A percentile compares a stretch with the other conserved stretches of the same genome.
These are phyloP conservation scores for Zoanthus gigantus DNA, from an alignment of 92 coral and sea anemone genomes.

Conservation along the genomic window DNA sequence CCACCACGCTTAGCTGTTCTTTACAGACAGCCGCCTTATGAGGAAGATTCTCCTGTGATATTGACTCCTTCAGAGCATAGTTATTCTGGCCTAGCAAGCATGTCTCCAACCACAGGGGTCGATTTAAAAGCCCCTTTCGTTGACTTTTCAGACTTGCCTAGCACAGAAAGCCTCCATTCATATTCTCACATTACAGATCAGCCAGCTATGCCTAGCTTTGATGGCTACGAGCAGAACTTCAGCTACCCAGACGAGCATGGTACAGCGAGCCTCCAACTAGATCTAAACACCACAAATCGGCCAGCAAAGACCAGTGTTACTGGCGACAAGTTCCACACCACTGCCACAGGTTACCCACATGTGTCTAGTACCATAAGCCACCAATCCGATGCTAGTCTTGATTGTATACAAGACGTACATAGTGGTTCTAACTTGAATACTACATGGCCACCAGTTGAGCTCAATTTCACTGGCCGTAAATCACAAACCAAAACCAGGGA, in stretches of 20 bases:
- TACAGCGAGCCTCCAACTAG: background rate
- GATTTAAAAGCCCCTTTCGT: background rate
- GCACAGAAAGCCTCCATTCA: background rate
- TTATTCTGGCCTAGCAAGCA: background rate
- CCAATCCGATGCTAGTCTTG: background rate
- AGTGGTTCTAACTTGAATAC: background rate
- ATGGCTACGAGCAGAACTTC: background rate
- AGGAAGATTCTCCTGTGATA: slow-evolving; percentile 17
- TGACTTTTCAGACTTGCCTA: background rate
- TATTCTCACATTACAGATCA: background rate
- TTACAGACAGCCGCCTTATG: slow-evolving; percentile 23
- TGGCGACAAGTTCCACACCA: background rate
- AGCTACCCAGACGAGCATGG: background rate
- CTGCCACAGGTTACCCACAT: background rate
- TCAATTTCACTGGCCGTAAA: background rate
- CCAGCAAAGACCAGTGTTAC: background rate
- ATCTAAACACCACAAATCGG: too few species aligned
- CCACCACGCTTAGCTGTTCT: slow-evolving; percentile 9
- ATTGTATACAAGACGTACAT: background rate
- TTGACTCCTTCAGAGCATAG: background rate
- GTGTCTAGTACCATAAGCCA: background rate
- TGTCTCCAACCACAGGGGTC: slow-evolving; percentile 7
- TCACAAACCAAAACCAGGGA: too few species aligned
- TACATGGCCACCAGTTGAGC: background rate
- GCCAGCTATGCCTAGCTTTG: background rate